Percentiles rank a stretch among this genome's conserved stretches.
phyloP scores from a whole-genome alignment of 1,140 invertebrate species.

The Cydia strobilella region DNA sequence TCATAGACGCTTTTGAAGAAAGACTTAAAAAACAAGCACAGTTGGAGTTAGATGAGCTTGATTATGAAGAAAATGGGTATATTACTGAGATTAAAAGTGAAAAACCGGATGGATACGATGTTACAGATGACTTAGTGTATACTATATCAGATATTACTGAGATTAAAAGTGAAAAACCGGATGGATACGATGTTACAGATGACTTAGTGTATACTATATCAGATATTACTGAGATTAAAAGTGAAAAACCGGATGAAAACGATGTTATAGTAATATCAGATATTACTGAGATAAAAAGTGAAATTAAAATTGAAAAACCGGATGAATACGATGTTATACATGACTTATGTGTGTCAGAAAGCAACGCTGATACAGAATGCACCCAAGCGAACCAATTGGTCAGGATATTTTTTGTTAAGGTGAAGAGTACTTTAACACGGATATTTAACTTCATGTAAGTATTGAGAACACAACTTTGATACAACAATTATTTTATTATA shows the following conservation, averaged over 20 bases:
- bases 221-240: slow-evolving; percentile 33
- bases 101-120: too few species aligned
- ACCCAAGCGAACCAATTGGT: slow-evolving; percentile 32
- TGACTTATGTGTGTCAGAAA: slow-evolving; percentile 19
- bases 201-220: not conserved
- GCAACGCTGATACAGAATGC: slow-evolving; percentile 47
- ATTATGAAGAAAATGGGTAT: slow-evolving; percentile 20
- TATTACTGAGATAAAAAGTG: slow-evolving; percentile 33
- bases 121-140: not conserved
- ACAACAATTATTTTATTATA: too few species aligned
- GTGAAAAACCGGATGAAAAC: too few species aligned
- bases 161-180: too few species aligned
- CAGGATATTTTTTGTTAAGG: slow-evolving; percentile 43
- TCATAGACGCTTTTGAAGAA: slow-evolving; percentile 38
- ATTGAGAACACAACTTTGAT: too few species aligned
- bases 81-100: slow-evolving; percentile 31
- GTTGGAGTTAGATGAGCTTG: slow-evolving; percentile 33
- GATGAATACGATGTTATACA: not conserved
- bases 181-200: too few species aligned
- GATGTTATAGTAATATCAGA: slow-evolving; percentile 20
- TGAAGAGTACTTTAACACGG: slow-evolving; percentile 42
- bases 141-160: slow-evolving; percentile 30
- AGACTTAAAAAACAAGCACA: slow-evolving; percentile 33
- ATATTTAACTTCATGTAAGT: slow-evolving; percentile 55
- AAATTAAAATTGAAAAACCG: too few species aligned